Evolutionary conservation across 2,113 vertebrate species (phyloP).

Genomic region (Ceratotherium simum): DNA sequence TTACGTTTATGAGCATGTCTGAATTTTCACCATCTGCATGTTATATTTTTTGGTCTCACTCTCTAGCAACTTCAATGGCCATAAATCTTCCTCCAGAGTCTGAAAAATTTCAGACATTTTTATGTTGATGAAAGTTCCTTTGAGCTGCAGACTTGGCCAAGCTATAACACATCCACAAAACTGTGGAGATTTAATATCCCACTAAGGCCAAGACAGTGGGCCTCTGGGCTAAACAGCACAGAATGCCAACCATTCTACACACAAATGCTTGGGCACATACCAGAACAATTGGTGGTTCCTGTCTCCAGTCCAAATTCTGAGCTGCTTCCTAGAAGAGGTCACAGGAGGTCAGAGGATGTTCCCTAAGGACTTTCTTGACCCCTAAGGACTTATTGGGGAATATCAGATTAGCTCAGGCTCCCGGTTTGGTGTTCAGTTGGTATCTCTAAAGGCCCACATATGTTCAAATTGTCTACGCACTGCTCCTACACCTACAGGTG

Average conservation of each 20-base stretch:
- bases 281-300: not conserved
- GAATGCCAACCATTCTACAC: not conserved
- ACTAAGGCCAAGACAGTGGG: not conserved
- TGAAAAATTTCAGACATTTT: constrained; percentile 5
- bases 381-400: not conserved
- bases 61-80: not conserved
- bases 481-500: accelerated
- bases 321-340: not conserved
- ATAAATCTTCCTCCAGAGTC: not conserved
- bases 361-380: not conserved
- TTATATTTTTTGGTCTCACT: not conserved
- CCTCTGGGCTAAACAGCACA: not conserved
- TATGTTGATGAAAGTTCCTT: not conserved
- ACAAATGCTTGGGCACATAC: not conserved
- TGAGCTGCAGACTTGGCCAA: not conserved
- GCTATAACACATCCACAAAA: not conserved
- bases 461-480: not conserved
- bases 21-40: not conserved
- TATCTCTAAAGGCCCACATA: not conserved
- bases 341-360: not conserved
- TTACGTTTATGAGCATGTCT: not conserved
- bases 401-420: not conserved
- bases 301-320: not conserved
- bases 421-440: not conserved
- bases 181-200: not conserved